Base-by-base conservation (phyloP, 1,140 invertebrate species). In the Heterodera carotae region DNA sequence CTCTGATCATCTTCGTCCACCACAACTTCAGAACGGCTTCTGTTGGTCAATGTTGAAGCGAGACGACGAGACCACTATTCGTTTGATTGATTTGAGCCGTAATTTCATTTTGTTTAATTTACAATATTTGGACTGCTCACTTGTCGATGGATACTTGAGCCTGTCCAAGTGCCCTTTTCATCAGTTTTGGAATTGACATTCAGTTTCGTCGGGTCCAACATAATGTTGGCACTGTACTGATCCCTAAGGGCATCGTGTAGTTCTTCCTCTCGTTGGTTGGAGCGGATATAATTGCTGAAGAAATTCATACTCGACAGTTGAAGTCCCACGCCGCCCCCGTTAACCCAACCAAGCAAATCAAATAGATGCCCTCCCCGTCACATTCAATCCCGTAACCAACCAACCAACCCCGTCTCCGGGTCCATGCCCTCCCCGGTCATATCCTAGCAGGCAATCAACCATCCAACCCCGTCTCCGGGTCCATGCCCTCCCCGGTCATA, bases 1-100 rank as follows among this genome's bases (percentile, higher is more conserved):
- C 66, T 43, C 43, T 82, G 72, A 22, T 77, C 62, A 25, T 83
- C 74, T 29, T 74, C 27, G n/a, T 66, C 62, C 25, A 18, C 60
- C 8, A 43, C 18, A 4, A 56, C 48, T 22, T 66, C 72, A 2
- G 48, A 15, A 34, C 72, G 43, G 36, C 64, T 74, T 62, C 72
- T 56, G 59, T 74, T 74, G 64, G 56, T 74, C 29, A 74, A 25
- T 25, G 74, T 66, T n/a, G 64, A 48, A 7, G 68, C 60, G 22
- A 75, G 43, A 36, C 60, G 74, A 36, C 48, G 48, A 12, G 64
- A 75, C 64, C 64, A 75, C 36, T 43, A 12, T 12, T 34, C 0
- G 62, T 66, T 29, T 29, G 15, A 22, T 12, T 56, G 15, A 15
- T 56, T 53, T 53, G 22, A 15, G 12, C 12, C 12, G 12, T 56